Evolutionary conservation across 92 coral and sea anemone genomes (phyloP), one percentile per base, ranked within the genome.

Genomic region (Galaxea fascicularis): DNA sequence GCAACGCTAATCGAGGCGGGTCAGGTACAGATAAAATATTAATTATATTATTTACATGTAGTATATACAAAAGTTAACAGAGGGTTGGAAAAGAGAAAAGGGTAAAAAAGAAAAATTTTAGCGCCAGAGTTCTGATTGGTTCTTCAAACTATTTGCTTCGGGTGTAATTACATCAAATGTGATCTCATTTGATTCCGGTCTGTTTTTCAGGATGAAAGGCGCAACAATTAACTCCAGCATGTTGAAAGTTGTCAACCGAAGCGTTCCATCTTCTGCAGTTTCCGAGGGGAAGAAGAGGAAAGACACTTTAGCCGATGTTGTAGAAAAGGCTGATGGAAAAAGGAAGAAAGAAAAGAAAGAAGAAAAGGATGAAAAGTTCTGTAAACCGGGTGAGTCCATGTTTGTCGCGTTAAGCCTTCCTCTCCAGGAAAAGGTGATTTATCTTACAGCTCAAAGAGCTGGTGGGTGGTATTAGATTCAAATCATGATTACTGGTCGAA

Each of bases 331-430:
- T 18, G 99, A 94, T 6, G 75, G 90, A 4, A 96, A 94, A 73
- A 79, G 90, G 57, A 94, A 82, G 73, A 94, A 94, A 35, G 98
- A 92, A 0, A 93, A 84, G 78, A 87, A 85, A 63, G 98, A 96
- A 0, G 84, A 91, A 74, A 80, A 79, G 35, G 99, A 96, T 9
- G 99, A 96, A 1, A 97, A 71, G 65, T 85, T 92, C 22, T 97
- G 99, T 75, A 95, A 82, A 67, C 97, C 93, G 77, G 99, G 99
- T 97, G 80, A 44, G 85, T 80, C 27, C 21, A 35, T n/a, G 74
- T 7, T 16, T 27, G 45, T 31, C 17, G 26, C 3, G 26, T 12
- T 31, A n/a, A n/a, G 12, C 12, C 4, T 29, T 16, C 4, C 66
- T 9, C 6, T 20, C 8, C 26, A 20, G n/a, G n/a, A n/a, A n/a